Evolutionary conservation across 2,113 vertebrate species (phyloP).

Genomic region (Noturus placidus): DNA sequence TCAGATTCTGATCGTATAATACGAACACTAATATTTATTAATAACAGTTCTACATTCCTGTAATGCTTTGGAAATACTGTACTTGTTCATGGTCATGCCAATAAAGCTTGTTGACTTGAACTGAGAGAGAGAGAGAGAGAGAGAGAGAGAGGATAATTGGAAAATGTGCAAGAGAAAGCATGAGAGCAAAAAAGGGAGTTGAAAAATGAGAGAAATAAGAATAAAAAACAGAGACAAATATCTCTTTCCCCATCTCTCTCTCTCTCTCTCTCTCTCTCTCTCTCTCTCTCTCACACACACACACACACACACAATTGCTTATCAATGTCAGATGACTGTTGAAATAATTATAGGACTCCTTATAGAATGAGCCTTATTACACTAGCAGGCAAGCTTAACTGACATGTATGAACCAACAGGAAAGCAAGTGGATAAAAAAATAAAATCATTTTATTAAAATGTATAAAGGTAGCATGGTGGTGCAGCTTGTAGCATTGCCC

Average conservation of each 20-base stretch:
- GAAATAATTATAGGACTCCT: background rate
- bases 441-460: background rate
- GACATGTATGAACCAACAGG: background rate
- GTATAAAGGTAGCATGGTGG: too few species aligned
- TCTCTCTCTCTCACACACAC: background rate
- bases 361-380: background rate
- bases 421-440: background rate
- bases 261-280: background rate
- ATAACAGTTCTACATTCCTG: too few species aligned
- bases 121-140: background rate
- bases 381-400: background rate
- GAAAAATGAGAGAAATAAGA: background rate
- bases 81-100: too few species aligned
- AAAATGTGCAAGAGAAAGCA: background rate
- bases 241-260: background rate
- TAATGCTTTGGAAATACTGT: too few species aligned
- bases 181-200: background rate
- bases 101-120: too few species aligned
- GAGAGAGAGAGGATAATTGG: background rate
- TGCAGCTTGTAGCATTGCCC: background rate
- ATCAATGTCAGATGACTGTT: background rate
- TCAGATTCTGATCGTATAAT: too few species aligned
- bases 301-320: background rate
- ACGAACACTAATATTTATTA: too few species aligned
- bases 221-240: background rate